A percentile compares a stretch with the other conserved stretches of the same genome.
These are phyloP conservation scores for Aspiorhynchus laticeps DNA, from an alignment of 2,113 vertebrate species.

Conservation along the genomic window DNA sequence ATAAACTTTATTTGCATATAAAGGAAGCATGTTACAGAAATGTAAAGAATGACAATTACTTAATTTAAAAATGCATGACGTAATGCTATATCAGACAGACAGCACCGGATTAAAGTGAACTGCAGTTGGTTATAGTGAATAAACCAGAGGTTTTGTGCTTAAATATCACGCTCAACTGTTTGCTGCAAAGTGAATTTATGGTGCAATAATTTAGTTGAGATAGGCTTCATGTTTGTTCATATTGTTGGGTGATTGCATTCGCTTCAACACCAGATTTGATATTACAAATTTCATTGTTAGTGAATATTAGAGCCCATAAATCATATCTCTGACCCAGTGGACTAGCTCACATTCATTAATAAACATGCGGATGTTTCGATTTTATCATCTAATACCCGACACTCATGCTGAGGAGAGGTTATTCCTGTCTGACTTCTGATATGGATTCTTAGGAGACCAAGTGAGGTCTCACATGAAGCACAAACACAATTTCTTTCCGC, in stretches of 20 bases:
- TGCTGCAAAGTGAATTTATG: slow-evolving; percentile 7
- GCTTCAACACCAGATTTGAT: slow-evolving; percentile 29
- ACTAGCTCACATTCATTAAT: slow-evolving; percentile 34
- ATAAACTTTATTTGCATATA: neutral
- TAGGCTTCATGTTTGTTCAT: slow-evolving; percentile 34
- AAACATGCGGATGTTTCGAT: slow-evolving; percentile 35
- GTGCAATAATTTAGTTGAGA: slow-evolving; percentile 28
- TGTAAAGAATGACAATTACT: slow-evolving; percentile 16
- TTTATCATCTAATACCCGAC: slow-evolving; percentile 8
- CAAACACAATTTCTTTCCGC: slow-evolving; percentile 24
- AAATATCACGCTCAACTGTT: neutral
- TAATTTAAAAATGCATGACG: neutral
- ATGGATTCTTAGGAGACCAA: slow-evolving; percentile 20
- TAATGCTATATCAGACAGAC: neutral
- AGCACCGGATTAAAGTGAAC: neutral
- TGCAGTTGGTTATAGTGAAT: neutral
- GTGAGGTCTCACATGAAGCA: slow-evolving; percentile 7
- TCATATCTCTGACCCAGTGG: slow-evolving; percentile 34
- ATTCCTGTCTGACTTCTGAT: slow-evolving; percentile 36
- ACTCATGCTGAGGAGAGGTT: slow-evolving; percentile 9
- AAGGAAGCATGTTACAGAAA: neutral
- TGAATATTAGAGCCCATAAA: slow-evolving; percentile 44
- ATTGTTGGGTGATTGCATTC: slow-evolving; percentile 23
- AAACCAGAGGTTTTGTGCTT: neutral
- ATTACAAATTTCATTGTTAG: slow-evolving; percentile 29